Evolutionary conservation across 1,140 invertebrate genomes (phyloP), one percentile per base, ranked within the genome.

Genomic region (Pseudomyrmex cubaensis): DNA sequence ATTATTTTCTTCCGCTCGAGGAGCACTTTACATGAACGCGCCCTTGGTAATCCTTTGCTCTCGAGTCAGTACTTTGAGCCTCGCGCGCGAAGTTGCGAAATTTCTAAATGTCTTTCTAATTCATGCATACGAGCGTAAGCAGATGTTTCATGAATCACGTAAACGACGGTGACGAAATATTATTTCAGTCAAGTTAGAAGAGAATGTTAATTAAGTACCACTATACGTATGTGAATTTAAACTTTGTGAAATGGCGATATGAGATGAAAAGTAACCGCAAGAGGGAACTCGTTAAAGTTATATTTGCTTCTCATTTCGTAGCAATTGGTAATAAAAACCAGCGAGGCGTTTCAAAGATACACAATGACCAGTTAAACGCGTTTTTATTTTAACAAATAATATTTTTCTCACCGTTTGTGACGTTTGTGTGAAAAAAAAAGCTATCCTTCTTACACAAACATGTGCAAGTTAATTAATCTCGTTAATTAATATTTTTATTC

Each of bases 1-100:
- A 69, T 70, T 78, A 78, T 57, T 70, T 78, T 78, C 52, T 70
- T 70, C 44, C 64, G 52, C 64, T 48, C 15, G 44, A 70, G 8
- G 17, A 52, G 20, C 44, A 20, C 9, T 25, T 13, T 77, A 15
- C 15, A 57, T 12, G 20, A 69, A 54, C 20, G 4, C 35, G 35
- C 35, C 50, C 5, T 20, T 64, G 12, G 22, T 20, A 48, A 25
- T 61, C 25, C 17, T 48, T 61, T 50, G 25, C 48, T 2, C 3
- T 2, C 3, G 2, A 46, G 17, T 57, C 15, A 17, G 15, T 70
- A 25, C 44, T 70, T 69, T 78, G 52, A 59, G 57, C 15, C 25
- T 13, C 2, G 52, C 50, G 25, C n/a, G 62, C 20, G 25, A 48
- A 78, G 8, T 12, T 69, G 12, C 20, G 54, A 69, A 48, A 57